Evolutionary conservation across 2,797 vertebrate species (phyloP), one percentile per base, ranked within the genome.

Genomic region (Premnoplex brunnescens): DNA sequence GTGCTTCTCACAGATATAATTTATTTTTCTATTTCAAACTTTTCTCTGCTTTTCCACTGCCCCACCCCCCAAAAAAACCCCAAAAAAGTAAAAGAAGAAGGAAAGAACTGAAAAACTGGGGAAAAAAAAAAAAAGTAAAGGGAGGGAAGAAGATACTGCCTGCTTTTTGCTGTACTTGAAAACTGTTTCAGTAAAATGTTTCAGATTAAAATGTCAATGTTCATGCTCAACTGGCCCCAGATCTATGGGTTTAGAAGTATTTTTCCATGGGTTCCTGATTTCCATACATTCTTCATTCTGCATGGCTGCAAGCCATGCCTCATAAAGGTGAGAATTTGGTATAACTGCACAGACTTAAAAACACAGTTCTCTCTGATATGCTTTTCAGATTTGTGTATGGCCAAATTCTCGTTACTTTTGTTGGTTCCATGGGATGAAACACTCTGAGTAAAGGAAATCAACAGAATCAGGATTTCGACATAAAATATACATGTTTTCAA

Each of bases 311-410:
- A 90, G 67, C 85, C 77, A 79, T 91, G 88, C 80, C 74, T 95
- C 88, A 76, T 94, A 82, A 97, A 94, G 90, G 90, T 88, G 85
- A 95, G 85, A 94, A 93, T 86, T 83, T 82, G 88, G 67, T 77
- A 79, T 79, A 85, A 82, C 88, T 66, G 32, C 32, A 14, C 55
- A 86, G 69, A 26, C 51, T 69, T 78, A 36, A 95, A 93, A 41
- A 80, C 55, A 71, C 59, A 37, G 36, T 27, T 90, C 51, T 72
- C 68, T 76, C 46, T 72, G 62, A 66, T 84, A 64, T 66, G 43
- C 12, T 66, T 91, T 90, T 54, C 55, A 59, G 58, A 36, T 82
- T 72, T 78, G 44, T 22, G 6, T 44, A 64, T 85, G 62, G 55
- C 51, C 69, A 93, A 82, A 89, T 2, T 68, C 48, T 54, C 10